Evolutionary conservation across 2,113 vertebrate species (phyloP).

Genomic region (Ameiurus melas): DNA sequence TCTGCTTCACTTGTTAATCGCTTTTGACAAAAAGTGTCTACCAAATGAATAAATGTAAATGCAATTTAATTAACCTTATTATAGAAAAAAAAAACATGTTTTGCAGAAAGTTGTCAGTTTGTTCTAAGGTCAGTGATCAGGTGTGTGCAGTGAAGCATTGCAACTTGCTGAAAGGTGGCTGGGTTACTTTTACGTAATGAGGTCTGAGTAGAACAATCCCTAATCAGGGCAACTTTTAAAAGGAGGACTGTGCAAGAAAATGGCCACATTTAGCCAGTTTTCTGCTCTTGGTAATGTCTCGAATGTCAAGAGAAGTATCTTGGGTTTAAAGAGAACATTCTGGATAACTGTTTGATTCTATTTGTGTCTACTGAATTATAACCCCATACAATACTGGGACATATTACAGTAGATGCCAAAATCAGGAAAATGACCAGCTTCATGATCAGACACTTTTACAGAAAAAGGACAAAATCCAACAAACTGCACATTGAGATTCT

Average conservation of each 20-base stretch:
- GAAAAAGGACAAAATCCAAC: not conserved
- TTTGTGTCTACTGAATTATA: not conserved
- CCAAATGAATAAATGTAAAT: not conserved
- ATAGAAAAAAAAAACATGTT: too few relatives aligned
- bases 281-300: not conserved
- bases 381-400: not conserved
- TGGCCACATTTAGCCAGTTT: not conserved
- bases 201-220: not conserved
- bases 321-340: not conserved
- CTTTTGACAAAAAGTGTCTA: not conserved
- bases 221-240: constrained; percentile 12
- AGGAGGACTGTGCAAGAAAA: not conserved
- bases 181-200: not conserved
- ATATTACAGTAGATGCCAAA: not conserved
- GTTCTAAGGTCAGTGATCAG: not conserved
- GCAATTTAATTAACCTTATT: too few relatives aligned
- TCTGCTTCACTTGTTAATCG: too few relatives aligned
- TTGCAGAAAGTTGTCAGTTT: not conserved
- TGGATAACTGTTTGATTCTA: not conserved
- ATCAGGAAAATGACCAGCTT: not conserved
- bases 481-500: not conserved
- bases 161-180: not conserved
- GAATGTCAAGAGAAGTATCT: constrained; percentile 2
- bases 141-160: not conserved
- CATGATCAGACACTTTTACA: not conserved